Percentiles rank a stretch among this genome's conserved stretches.
Conservation (phyloP, 2,113 vertebrate genomes). For the Tetrax tetrax region DNA sequence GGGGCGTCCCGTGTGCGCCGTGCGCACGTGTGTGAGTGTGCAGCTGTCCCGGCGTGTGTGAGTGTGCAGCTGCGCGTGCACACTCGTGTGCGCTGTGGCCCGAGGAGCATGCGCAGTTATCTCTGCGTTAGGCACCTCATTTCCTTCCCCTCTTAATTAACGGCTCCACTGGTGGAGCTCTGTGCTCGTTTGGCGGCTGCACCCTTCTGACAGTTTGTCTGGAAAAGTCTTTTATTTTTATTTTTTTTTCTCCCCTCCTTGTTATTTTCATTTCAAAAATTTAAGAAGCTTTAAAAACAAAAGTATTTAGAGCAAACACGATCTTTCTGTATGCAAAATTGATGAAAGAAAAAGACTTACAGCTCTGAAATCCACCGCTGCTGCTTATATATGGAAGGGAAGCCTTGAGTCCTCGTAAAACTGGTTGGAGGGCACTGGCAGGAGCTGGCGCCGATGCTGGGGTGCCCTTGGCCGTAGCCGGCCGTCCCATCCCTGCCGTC, state of each 20-base stretch:
- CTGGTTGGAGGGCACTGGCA: not conserved
- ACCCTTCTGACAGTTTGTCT: constrained; percentile 70
- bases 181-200: constrained; percentile 48
- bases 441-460: accelerated
- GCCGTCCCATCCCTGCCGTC: not conserved
- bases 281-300: constrained; percentile 69
- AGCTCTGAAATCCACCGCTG: not conserved
- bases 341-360: constrained; percentile 48
- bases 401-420: not conserved
- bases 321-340: constrained; percentile 43
- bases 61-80: too few relatives aligned
- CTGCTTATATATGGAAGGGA: not conserved
- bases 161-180: constrained; percentile 51
- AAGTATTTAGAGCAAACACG: constrained; percentile 54
- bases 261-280: constrained; percentile 62
- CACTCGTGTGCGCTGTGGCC: not conserved
- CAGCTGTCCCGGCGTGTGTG: too few relatives aligned
- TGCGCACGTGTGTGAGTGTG: not conserved
- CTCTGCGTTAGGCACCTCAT: constrained; percentile 43
- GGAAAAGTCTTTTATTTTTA: constrained; percentile 19
- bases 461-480: accelerated
- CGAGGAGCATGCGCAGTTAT: not conserved
- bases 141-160: constrained; percentile 59
- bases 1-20: not conserved
- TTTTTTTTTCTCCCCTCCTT: not conserved